Evolutionary conservation across 92 coral and sea anemone species (phyloP).

Genomic region (Paramuricea clavata): DNA sequence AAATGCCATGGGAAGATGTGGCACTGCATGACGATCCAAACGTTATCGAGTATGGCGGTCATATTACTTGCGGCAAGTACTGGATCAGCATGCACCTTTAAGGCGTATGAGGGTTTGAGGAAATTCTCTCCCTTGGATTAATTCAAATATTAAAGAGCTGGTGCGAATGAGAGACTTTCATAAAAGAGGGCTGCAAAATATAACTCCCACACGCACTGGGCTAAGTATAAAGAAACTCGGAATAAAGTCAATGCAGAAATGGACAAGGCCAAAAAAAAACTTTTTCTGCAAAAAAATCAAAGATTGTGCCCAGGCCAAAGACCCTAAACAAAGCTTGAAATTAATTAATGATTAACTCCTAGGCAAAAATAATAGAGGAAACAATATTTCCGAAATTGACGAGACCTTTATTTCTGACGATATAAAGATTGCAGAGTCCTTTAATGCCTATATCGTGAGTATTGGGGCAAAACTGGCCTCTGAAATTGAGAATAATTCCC

Average conservation of each 20-base stretch:
- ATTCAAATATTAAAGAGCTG: constrained; percentile 32
- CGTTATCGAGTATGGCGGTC: too few species aligned
- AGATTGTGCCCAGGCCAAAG: too few species aligned
- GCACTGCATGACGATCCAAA: too few species aligned
- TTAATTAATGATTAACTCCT: neutral
- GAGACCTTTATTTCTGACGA: neutral
- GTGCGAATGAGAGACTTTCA: constrained; percentile 10
- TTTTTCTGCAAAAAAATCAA: too few species aligned
- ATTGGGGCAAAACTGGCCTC: neutral
- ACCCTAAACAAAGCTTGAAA: too few species aligned
- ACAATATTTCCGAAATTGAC: neutral
- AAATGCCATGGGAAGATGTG: neutral
- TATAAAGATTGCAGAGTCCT: neutral
- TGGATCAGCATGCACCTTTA: too few species aligned
- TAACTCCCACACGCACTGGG: neutral
- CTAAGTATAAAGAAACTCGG: neutral
- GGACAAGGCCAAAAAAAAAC: too few species aligned
- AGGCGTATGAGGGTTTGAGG: neutral
- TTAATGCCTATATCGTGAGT: neutral
- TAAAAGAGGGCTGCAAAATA: neutral
- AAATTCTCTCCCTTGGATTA: constrained; percentile 44
- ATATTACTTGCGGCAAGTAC: too few species aligned
- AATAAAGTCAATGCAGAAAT: too few species aligned
- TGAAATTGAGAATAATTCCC: neutral
- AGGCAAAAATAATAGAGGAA: neutral